Base-by-base conservation (phyloP, 1,140 invertebrate species). In the Chelonus insularis region DNA sequence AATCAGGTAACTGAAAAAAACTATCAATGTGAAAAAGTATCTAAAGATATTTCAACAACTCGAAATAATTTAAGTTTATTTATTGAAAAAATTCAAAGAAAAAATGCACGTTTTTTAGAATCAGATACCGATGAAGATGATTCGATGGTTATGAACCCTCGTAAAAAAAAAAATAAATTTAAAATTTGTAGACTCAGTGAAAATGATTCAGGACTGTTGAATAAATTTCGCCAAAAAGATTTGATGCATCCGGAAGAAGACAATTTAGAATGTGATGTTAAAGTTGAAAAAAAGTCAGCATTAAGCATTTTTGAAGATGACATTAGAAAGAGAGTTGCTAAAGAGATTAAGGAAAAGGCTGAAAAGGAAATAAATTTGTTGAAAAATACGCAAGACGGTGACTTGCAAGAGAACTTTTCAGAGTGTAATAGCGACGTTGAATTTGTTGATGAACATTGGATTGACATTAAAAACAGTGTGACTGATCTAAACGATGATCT, bases 51-150 rank as follows among this genome's bases (percentile, higher is more conserved):
- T 4, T 9, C 14, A 2, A 43, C 14, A 43, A 16, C 16, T 5
- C 41, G 41, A 1, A 69, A 68, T 57, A 50, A 77, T 48, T 39
- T 76, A 2, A 75, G 63, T 60, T 56, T 71, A 58, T 75, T 71
- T 59, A 73, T 77, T 25, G 72, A 72, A 39, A 68, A 71, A 65
- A 48, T 71, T 20, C 57, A 69, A 8, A 65, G 11, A 25, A 39
- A 65, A 58, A 74, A 76, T 55, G 70, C 62, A 6, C 68, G 57
- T 43, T 39, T 32, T 14, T 29, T 48, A 11, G 68, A 69, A 16
- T 58, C 59, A n/a, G 66, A 72, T 60, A 69, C 64, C 16, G 72
- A 75, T 11, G 34, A 39, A 20, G 68, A 72, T 4, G 48, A n/a
- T 51, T n/a, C 59, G 41, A 14, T 20, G 7, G 7, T 25, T n/a